Percentiles rank a stretch among this genome's conserved stretches.
Conservation (phyloP, 2,888 invertebrate genomes). For the Dicranocentrus wangi region DNA sequence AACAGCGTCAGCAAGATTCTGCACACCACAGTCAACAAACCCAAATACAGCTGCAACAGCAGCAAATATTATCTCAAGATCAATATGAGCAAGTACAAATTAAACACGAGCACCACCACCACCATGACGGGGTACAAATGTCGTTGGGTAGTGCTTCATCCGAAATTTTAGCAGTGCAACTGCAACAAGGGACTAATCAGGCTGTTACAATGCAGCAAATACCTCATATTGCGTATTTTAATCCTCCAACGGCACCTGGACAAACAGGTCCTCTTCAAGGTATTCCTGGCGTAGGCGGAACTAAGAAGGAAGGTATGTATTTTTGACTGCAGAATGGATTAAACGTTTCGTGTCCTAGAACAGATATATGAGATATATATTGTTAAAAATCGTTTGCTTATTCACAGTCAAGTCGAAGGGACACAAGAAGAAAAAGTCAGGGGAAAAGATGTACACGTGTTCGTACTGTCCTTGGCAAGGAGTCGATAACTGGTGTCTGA, state of each 20-base stretch:
- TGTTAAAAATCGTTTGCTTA: too few relatives aligned
- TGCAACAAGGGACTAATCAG: conserved; percentile 47
- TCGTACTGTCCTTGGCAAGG: conserved; percentile 89
- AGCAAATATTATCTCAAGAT: conserved; percentile 52
- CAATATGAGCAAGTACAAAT: conserved; percentile 73
- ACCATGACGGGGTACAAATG: conserved; percentile 3
- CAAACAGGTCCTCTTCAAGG: conserved; percentile 70
- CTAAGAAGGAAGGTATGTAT: conserved; percentile 69
- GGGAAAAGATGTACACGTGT: conserved; percentile 86
- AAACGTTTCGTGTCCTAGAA: too few relatives aligned
- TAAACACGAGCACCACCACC: conserved; percentile 16
- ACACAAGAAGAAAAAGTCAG: conserved; percentile 76
- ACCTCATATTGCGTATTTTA: conserved; percentile 72
- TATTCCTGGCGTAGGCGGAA: conserved; percentile 70
- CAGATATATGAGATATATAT: too few relatives aligned
- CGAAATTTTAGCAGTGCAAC: conserved; percentile 45
- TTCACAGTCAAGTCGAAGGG: conserved; percentile 73
- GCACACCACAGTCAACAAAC: conserved; percentile 48
- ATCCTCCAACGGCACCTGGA: conserved; percentile 66
- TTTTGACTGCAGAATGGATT: background rate
- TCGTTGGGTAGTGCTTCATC: conserved; percentile 7
- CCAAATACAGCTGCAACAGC: conserved; percentile 44
- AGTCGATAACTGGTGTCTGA: conserved; percentile 94
- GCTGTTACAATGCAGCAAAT: conserved; percentile 66
- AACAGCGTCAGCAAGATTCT: conserved; percentile 27